A percentile compares a stretch with the other conserved stretches of the same genome.
These are phyloP conservation scores for Agonopterix arenella DNA, from an alignment of 2,888 invertebrate species.

Conservation along the genomic window DNA sequence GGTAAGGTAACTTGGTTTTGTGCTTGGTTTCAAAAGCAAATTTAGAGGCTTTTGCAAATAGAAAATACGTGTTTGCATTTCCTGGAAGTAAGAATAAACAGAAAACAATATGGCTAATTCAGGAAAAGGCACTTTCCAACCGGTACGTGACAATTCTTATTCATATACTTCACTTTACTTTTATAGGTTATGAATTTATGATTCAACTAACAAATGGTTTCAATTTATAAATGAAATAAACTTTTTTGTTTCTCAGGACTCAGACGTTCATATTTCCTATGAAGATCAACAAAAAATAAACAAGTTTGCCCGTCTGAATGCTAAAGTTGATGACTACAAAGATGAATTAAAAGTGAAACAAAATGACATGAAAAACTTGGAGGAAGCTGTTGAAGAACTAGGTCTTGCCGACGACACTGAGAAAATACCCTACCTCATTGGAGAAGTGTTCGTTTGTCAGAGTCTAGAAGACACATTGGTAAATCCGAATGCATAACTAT, in stretches of 20 bases:
- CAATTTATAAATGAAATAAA: slow-evolving; percentile 7
- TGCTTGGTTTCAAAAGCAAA: too few species aligned
- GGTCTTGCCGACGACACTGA: slow-evolving; percentile 85
- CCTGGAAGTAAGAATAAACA: too few species aligned
- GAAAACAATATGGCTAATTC: slow-evolving; percentile 46
- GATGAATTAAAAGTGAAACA: slow-evolving; percentile 91
- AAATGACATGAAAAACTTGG: slow-evolving; percentile 93
- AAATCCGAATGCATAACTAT: slow-evolving; percentile 16
- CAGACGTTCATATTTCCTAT: slow-evolving; percentile 94
- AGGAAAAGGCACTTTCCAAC: slow-evolving; percentile 83
- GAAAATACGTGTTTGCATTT: neutral
- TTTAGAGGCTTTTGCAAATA: neutral
- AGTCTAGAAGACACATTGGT: slow-evolving; percentile 86
- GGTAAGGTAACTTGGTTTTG: too few species aligned
- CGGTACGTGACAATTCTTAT: slow-evolving; percentile 64
- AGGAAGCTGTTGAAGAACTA: slow-evolving; percentile 94
- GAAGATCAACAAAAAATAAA: slow-evolving; percentile 99
- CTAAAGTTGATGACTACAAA: slow-evolving; percentile 92
- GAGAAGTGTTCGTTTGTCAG: slow-evolving; percentile 92
- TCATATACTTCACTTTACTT: neutral
- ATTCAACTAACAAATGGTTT: slow-evolving; percentile 4
- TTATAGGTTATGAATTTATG: slow-evolving; percentile 1
- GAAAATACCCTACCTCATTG: slow-evolving; percentile 89
- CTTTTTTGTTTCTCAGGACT: slow-evolving; percentile 74
- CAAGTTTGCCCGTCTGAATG: slow-evolving; percentile 95